phyloP scores from a whole-genome alignment of 2,888 invertebrate species.

The Nudaria mundana region DNA sequence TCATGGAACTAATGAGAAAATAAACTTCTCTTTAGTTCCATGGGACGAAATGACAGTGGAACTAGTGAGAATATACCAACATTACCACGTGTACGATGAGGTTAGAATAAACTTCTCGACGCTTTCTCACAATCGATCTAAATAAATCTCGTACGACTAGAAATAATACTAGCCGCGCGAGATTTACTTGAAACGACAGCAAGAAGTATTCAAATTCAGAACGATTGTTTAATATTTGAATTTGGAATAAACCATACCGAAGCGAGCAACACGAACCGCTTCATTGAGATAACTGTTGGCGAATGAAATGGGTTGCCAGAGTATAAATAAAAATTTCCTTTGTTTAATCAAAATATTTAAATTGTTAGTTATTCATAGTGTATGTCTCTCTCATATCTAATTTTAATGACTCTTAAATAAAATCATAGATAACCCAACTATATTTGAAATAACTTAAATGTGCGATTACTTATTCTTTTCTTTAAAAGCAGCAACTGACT shows the following conservation, averaged over 20 bases:
- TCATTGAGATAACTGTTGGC: slow-evolving; percentile 35
- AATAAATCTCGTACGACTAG: slow-evolving; percentile 67
- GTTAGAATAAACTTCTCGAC: slow-evolving; percentile 1
- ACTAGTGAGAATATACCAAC: too few species aligned
- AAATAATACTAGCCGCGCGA: slow-evolving; percentile 65
- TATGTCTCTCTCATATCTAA: too few species aligned
- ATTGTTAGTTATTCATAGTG: background rate
- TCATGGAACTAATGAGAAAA: too few species aligned
- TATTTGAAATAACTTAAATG: too few species aligned
- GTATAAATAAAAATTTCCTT: slow-evolving; percentile 5
- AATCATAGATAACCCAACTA: too few species aligned
- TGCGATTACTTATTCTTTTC: too few species aligned
- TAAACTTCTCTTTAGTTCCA: too few species aligned
- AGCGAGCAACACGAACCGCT: slow-evolving; percentile 25
- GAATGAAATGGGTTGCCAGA: slow-evolving; percentile 28
- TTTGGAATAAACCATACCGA: slow-evolving; percentile 1
- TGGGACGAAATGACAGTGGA: too few species aligned
- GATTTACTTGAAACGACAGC: slow-evolving; percentile 68
- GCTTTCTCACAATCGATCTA: slow-evolving; percentile 43
- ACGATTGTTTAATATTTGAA: background rate
- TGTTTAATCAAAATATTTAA: background rate
- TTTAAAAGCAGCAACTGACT: too few species aligned
- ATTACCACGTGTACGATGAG: slow-evolving; percentile 4
- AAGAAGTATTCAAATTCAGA: slow-evolving; percentile 16
- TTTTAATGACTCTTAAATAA: too few species aligned